Percentiles rank a stretch among this genome's conserved stretches.
Conservation (phyloP, 2,797 vertebrate genomes). For the Neosilurus mollespiculum region DNA sequence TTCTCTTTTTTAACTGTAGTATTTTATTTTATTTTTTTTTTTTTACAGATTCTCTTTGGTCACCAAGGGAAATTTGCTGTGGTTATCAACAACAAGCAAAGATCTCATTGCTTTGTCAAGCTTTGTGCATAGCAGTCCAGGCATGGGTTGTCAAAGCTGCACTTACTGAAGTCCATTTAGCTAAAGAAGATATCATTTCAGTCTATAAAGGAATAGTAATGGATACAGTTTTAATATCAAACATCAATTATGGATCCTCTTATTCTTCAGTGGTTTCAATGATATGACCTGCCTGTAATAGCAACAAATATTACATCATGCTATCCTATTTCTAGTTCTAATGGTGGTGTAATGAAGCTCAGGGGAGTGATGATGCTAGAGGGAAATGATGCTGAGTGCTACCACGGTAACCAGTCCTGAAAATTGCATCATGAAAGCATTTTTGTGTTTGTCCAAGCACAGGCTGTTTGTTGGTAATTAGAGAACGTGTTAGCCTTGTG, state of each 20-base stretch:
- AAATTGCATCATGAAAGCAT: slow-evolving; percentile 27
- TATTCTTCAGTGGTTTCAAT: not conserved
- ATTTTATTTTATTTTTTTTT: not conserved
- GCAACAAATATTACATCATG: slow-evolving; percentile 39
- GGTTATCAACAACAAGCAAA: slow-evolving; percentile 4
- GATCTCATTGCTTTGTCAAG: not conserved
- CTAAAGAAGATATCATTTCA: not conserved
- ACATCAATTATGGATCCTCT: slow-evolving; percentile 12
- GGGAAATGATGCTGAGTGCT: slow-evolving; percentile 47
- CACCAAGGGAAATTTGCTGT: not conserved
- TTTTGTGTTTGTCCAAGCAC: not conserved
- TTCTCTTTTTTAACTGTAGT: not conserved
- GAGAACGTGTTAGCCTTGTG: slow-evolving; percentile 14
- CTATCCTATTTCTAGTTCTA: slow-evolving; percentile 44
- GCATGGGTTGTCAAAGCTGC: not conserved
- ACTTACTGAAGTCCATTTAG: slow-evolving; percentile 3
- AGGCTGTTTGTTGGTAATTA: slow-evolving; percentile 8
- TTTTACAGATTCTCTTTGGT: not conserved
- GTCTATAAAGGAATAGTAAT: slow-evolving; percentile 3
- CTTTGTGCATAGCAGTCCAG: not conserved
- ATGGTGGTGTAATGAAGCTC: slow-evolving; percentile 41
- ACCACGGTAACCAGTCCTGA: slow-evolving; percentile 38
- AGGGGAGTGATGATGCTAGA: slow-evolving; percentile 24
- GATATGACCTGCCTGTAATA: slow-evolving; percentile 21
- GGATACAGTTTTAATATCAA: slow-evolving; percentile 25